Conservation (phyloP, 2,888 invertebrate species). For the Lymantria dispar region DNA sequence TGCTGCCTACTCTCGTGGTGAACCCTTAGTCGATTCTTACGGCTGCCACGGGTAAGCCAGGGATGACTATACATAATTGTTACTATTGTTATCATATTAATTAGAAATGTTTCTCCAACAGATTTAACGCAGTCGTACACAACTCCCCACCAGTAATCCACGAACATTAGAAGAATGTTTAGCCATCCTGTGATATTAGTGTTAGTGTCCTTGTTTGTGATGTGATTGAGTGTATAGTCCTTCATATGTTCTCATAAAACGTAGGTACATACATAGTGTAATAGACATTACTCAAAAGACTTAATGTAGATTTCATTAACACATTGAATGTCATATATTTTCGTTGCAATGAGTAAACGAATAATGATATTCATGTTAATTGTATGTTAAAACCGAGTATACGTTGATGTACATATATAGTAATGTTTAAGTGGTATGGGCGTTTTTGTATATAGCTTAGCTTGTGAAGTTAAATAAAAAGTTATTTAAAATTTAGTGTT, state of each 20-base stretch:
- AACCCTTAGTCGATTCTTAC: no score
- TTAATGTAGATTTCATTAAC: slow-evolving; percentile 8
- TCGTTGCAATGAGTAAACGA: neutral
- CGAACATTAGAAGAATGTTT: slow-evolving; percentile 40
- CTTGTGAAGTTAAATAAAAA: slow-evolving; percentile 26
- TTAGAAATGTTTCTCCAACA: slow-evolving; percentile 39
- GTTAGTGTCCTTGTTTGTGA: slow-evolving; percentile 42
- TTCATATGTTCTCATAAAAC: slow-evolving; percentile 49
- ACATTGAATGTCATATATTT: slow-evolving; percentile 4
- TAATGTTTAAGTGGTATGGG: slow-evolving; percentile 22
- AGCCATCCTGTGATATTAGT: slow-evolving; percentile 71
- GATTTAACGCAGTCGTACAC: slow-evolving; percentile 79
- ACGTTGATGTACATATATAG: slow-evolving; percentile 7
- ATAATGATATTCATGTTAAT: slow-evolving; percentile 18
- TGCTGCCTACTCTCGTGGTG: no score
- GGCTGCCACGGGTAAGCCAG: no score
- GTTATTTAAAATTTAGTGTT: slow-evolving; percentile 6
- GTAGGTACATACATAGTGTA: slow-evolving; percentile 22
- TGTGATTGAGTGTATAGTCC: slow-evolving; percentile 40
- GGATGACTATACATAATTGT: no score
- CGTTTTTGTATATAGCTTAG: slow-evolving; percentile 35
- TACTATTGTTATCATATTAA: neutral
- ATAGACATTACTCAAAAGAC: slow-evolving; percentile 13
- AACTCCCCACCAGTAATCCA: slow-evolving; percentile 76
- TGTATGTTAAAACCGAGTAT: slow-evolving; percentile 16